A percentile compares a stretch with the other conserved stretches of the same genome.
Conservation (phyloP, 2,113 vertebrate species). For the Centropristis striata region DNA sequence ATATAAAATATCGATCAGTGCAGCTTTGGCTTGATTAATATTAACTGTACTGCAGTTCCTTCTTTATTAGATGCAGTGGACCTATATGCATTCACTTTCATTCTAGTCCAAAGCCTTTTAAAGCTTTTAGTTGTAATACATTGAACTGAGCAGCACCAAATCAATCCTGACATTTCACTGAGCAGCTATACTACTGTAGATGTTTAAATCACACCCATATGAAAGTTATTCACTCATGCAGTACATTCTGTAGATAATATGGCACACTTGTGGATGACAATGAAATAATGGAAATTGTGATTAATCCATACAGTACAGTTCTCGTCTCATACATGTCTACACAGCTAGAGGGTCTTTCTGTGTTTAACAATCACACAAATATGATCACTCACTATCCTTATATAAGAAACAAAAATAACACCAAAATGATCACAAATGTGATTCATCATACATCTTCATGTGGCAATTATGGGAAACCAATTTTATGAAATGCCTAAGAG, state of each 20-base stretch:
- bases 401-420: neutral
- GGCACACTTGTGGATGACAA: too few species aligned
- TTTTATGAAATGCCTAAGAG: neutral
- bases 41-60: neutral
- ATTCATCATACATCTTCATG: too few species aligned
- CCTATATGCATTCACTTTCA: conserved; percentile 4
- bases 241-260: neutral
- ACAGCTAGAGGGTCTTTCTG: neutral
- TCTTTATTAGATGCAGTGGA: neutral
- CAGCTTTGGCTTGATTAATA: neutral
- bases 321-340: neutral
- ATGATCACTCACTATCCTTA: too few species aligned
- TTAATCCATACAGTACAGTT: neutral
- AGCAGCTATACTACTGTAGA: neutral
- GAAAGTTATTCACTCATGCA: neutral
- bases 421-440: neutral
- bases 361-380: neutral
- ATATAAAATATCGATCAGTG: neutral
- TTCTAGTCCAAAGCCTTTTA: neutral
- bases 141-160: neutral
- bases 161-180: conserved; percentile 12
- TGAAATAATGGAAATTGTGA: neutral
- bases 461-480: neutral
- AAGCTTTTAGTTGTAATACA: neutral
- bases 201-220: neutral